Conservation (phyloP, 2,888 invertebrate genomes). For the Erpobdella octoculata region DNA sequence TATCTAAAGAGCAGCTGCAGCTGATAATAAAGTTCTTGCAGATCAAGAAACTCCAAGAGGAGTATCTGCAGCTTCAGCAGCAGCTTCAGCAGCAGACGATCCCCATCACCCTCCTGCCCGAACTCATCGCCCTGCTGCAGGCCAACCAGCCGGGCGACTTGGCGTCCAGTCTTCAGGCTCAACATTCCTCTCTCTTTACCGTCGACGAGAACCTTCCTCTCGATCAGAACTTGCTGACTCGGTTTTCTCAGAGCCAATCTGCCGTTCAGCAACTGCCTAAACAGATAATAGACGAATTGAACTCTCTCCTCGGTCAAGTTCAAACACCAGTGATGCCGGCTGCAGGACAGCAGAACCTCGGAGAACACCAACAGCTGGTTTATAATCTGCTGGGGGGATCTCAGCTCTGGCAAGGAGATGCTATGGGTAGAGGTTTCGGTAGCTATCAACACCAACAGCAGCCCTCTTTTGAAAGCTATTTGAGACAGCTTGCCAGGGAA, state of each 20-base stretch:
- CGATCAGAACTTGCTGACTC: conserved; percentile 7
- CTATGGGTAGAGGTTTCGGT: background rate
- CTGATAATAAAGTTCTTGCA: background rate
- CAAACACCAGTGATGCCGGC: background rate
- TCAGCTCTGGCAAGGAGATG: background rate
- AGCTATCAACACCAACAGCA: background rate
- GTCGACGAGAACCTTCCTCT: background rate
- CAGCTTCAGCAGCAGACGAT: conserved; percentile 18
- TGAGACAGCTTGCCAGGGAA: background rate
- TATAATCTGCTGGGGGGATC: background rate
- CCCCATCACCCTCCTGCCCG: conserved; percentile 11
- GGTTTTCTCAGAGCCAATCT: background rate
- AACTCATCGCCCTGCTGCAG: conserved; percentile 10
- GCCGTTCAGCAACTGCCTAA: background rate
- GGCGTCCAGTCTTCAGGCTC: background rate
- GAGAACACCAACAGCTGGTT: background rate
- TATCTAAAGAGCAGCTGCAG: background rate
- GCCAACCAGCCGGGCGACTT: background rate
- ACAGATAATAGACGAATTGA: background rate
- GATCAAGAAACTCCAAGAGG: conserved; percentile 24
- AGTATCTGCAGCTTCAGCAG: conserved; percentile 12
- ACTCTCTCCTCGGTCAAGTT: background rate
- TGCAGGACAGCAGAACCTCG: background rate
- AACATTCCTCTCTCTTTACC: background rate
- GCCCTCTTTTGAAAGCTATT: background rate